phyloP scores from a whole-genome alignment of 2,888 invertebrate species.

The Diloba caeruleocephala region DNA sequence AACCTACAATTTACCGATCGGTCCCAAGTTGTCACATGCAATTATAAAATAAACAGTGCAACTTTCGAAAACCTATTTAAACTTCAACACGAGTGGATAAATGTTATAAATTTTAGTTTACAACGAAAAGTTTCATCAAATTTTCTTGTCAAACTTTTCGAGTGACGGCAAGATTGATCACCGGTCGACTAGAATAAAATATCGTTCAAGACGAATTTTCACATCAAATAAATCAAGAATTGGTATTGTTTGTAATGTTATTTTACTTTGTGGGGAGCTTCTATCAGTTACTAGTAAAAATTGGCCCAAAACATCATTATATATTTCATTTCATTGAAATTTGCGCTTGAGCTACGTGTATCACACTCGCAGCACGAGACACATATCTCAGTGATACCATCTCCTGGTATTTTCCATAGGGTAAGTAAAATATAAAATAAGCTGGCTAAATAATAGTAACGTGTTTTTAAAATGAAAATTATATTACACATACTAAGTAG shows the following conservation, averaged over 20 bases:
- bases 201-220: slow-evolving; percentile 23
- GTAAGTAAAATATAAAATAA: too few relatives aligned
- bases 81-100: slow-evolving; percentile 41
- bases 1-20: slow-evolving; percentile 35
- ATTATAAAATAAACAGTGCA: slow-evolving; percentile 55
- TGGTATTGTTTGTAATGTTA: slow-evolving; percentile 15
- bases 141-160: slow-evolving; percentile 65
- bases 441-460: too few relatives aligned
- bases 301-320: too few relatives aligned
- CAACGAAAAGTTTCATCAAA: slow-evolving; percentile 65
- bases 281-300: too few relatives aligned
- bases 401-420: too few relatives aligned
- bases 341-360: too few relatives aligned
- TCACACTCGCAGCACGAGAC: too few relatives aligned
- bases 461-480: too few relatives aligned
- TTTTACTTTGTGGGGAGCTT: too few relatives aligned
- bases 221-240: slow-evolving; percentile 18
- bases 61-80: slow-evolving; percentile 56
- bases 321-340: too few relatives aligned
- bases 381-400: too few relatives aligned
- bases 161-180: slow-evolving; percentile 72
- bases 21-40: slow-evolving; percentile 45
- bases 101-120: slow-evolving; percentile 64
- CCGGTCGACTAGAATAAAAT: slow-evolving; percentile 62
- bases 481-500: too few relatives aligned